Evolutionary conservation across 2,797 vertebrate genomes (phyloP).

Genomic region (Remorina albescens): DNA sequence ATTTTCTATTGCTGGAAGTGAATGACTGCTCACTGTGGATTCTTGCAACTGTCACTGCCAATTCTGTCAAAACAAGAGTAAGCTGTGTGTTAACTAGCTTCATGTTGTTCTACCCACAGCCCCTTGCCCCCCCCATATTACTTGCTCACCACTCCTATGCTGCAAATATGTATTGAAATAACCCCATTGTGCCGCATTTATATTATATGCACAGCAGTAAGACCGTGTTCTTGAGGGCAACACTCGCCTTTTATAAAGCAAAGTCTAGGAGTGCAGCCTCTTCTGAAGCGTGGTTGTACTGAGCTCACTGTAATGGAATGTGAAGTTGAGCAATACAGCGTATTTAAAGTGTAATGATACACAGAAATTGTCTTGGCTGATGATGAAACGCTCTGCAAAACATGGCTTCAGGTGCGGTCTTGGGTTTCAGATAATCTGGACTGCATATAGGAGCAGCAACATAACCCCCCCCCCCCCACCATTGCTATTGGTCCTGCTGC

Average conservation of each 20-base stretch:
- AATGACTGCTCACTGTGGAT: background rate
- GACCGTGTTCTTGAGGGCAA: constrained; percentile 17
- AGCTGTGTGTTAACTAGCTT: constrained; percentile 6
- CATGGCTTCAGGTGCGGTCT: constrained; percentile 52
- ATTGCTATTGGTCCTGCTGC: constrained; percentile 17
- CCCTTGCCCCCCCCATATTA: constrained; percentile 8
- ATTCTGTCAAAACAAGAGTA: constrained; percentile 6
- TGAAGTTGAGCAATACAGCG: constrained; percentile 52
- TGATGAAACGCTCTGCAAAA: constrained; percentile 77
- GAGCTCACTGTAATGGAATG: constrained; percentile 4
- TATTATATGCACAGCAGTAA: constrained; percentile 6
- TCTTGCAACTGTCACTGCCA: background rate
- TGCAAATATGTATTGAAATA: constrained; percentile 33
- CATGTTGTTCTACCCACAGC: no score
- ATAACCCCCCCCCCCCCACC: constrained; percentile 18
- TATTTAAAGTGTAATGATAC: constrained; percentile 55
- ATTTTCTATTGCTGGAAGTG: background rate
- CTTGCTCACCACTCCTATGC: constrained; percentile 11
- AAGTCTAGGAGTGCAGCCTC: background rate
- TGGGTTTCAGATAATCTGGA: constrained; percentile 52
- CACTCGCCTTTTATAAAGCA: constrained; percentile 9
- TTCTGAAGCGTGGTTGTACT: constrained; percentile 10
- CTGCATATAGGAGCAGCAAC: constrained; percentile 45
- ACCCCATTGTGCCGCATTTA: constrained; percentile 14
- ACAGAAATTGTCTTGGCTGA: constrained; percentile 45